Conservation (phyloP, 2,888 invertebrate genomes). For the Scaptomyza tumidula region DNA sequence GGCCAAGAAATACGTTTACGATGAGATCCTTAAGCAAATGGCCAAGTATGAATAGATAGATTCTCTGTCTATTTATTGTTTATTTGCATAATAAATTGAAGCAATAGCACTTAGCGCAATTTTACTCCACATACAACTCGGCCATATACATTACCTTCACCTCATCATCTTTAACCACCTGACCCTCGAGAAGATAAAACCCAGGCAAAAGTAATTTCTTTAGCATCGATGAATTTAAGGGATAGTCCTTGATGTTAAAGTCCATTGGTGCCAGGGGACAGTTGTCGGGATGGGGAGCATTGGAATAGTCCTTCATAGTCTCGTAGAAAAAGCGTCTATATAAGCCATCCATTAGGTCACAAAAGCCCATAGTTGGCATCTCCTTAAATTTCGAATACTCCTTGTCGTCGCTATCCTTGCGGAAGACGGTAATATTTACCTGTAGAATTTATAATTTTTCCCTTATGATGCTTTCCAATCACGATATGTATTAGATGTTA, state of each 20-base stretch:
- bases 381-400: slow-evolving; percentile 42
- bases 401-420: slow-evolving; percentile 35
- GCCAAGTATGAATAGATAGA: slow-evolving; percentile 48
- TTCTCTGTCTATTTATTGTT: slow-evolving; percentile 5
- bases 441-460: slow-evolving; percentile 14
- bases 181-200: slow-evolving; percentile 51
- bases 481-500: neutral
- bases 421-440: slow-evolving; percentile 52
- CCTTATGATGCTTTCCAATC: too few relatives aligned
- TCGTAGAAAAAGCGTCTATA: slow-evolving; percentile 77
- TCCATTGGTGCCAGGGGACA: slow-evolving; percentile 69
- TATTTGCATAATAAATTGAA: slow-evolving; percentile 40
- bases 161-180: slow-evolving; percentile 40
- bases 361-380: slow-evolving; percentile 52
- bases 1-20: slow-evolving; percentile 86
- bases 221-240: slow-evolving; percentile 56
- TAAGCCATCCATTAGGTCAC: slow-evolving; percentile 58
- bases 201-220: slow-evolving; percentile 61
- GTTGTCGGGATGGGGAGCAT: slow-evolving; percentile 75
- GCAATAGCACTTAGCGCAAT: neutral
- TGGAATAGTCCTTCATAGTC: slow-evolving; percentile 69
- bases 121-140: slow-evolving; percentile 40
- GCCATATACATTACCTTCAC: slow-evolving; percentile 61
- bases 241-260: slow-evolving; percentile 69
- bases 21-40: slow-evolving; percentile 78